These are phyloP conservation scores for Bucco capensis DNA, from an alignment of 2,113 vertebrate genomes.

Conservation along the genomic window DNA sequence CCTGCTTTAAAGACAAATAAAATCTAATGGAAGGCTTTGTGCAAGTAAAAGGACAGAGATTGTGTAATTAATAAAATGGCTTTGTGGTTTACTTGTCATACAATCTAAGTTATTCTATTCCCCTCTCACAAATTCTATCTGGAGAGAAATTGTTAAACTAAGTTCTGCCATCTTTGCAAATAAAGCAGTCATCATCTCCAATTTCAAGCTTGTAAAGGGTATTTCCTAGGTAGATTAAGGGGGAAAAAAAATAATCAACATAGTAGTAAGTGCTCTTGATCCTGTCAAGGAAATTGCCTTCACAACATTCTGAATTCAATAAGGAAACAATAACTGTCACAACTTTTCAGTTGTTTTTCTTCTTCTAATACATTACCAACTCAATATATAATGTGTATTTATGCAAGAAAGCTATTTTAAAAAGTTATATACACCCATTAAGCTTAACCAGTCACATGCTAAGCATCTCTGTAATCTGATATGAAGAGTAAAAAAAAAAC, in stretches of 20 bases:
- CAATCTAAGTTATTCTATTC: background rate
- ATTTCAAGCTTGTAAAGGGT: background rate
- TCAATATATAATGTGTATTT: slow-evolving; percentile 40
- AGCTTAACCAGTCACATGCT: slow-evolving; percentile 34
- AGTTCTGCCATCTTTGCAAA: background rate
- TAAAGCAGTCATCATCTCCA: background rate
- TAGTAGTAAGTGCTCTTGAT: background rate
- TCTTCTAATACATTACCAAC: slow-evolving; percentile 32
- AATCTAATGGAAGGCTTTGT: background rate
- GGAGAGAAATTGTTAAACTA: background rate
- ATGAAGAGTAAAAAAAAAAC: background rate
- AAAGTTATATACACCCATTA: background rate
- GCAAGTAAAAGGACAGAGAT: background rate
- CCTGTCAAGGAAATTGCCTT: slow-evolving; percentile 32
- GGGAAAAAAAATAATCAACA: background rate
- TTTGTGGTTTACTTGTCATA: background rate
- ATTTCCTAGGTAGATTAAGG: background rate
- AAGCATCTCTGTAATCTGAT: slow-evolving; percentile 32
- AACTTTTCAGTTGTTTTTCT: slow-evolving; percentile 9
- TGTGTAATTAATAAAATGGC: background rate
- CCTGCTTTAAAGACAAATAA: background rate
- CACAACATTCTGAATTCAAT: slow-evolving; percentile 21
- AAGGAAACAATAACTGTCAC: slow-evolving; percentile 22
- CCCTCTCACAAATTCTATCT: background rate
- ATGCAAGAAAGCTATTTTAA: slow-evolving; percentile 23